Percentiles rank a stretch among this genome's conserved stretches.
phyloP scores from a whole-genome alignment of 2,113 vertebrate species.

The Dasyornis broadbenti region DNA sequence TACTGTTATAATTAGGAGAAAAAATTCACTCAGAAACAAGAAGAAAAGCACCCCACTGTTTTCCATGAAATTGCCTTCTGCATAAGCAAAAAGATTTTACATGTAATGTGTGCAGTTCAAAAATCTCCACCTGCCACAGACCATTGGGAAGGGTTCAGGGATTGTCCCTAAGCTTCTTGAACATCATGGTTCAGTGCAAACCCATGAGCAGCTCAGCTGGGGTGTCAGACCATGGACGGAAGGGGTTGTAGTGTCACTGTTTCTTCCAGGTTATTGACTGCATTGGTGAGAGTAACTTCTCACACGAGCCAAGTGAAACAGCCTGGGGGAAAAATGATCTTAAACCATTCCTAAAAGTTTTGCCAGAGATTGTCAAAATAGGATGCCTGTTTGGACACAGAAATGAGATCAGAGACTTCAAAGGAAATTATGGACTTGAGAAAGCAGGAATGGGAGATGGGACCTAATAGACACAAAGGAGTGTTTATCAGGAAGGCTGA shows the following conservation, averaged over 20 bases:
- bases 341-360: background rate
- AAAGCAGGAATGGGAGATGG: background rate
- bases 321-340: background rate
- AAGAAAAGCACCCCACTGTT: background rate
- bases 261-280: background rate
- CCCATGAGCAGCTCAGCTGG: background rate
- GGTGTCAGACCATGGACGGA: background rate
- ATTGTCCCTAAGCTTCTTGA: background rate
- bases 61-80: background rate
- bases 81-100: background rate
- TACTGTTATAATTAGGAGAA: background rate
- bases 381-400: background rate
- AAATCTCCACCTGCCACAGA: background rate
- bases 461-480: background rate
- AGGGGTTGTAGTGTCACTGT: background rate
- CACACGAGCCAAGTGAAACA: background rate
- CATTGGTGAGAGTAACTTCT: background rate
- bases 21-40: background rate
- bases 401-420: background rate
- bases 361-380: background rate
- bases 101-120: background rate
- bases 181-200: rapidly evolving
- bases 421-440: background rate
- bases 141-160: background rate
- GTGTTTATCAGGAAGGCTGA: background rate